Evolutionary conservation across 2,888 invertebrate species (phyloP).

Genomic region (Aleiodes testaceus): DNA sequence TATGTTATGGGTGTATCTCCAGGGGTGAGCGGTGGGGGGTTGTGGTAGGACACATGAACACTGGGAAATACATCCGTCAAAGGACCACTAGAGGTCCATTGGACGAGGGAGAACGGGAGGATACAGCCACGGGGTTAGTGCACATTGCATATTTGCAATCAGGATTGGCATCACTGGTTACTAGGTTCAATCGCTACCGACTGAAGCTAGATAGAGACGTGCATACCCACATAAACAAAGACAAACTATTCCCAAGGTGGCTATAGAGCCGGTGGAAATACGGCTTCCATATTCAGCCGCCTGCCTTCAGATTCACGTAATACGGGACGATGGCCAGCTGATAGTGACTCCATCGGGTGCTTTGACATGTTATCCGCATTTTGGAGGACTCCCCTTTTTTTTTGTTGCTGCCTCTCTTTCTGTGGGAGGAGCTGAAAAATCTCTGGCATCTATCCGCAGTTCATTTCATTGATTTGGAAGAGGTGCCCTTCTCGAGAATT

Average conservation of each 20-base stretch:
- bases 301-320: slow-evolving; percentile 48
- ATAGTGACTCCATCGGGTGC: slow-evolving; percentile 58
- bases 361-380: slow-evolving; percentile 52
- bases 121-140: slow-evolving; percentile 36
- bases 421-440: not conserved
- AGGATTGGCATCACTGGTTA: slow-evolving; percentile 47
- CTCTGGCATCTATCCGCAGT: slow-evolving; percentile 39
- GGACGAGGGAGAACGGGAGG: not conserved
- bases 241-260: slow-evolving; percentile 59
- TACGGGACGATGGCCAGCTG: slow-evolving; percentile 61
- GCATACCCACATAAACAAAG: slow-evolving; percentile 32
- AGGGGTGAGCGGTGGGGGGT: not conserved
- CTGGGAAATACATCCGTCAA: slow-evolving; percentile 24
- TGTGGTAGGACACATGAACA: slow-evolving; percentile 9
- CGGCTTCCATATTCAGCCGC: slow-evolving; percentile 38
- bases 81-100: slow-evolving; percentile 28
- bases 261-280: slow-evolving; percentile 59
- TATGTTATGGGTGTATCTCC: slow-evolving; percentile 17
- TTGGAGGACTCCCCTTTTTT: no score
- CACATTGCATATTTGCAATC: slow-evolving; percentile 58
- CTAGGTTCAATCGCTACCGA: slow-evolving; percentile 17
- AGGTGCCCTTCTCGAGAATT: slow-evolving; percentile 33
- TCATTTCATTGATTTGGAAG: slow-evolving; percentile 47
- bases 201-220: slow-evolving; percentile 12
- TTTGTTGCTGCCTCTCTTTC: not conserved